Percentiles rank a stretch among this genome's conserved stretches.
Conservation (phyloP, 30 jellyfish, hydroid and myxozoan genomes). For the Pelagia noctiluca region DNA sequence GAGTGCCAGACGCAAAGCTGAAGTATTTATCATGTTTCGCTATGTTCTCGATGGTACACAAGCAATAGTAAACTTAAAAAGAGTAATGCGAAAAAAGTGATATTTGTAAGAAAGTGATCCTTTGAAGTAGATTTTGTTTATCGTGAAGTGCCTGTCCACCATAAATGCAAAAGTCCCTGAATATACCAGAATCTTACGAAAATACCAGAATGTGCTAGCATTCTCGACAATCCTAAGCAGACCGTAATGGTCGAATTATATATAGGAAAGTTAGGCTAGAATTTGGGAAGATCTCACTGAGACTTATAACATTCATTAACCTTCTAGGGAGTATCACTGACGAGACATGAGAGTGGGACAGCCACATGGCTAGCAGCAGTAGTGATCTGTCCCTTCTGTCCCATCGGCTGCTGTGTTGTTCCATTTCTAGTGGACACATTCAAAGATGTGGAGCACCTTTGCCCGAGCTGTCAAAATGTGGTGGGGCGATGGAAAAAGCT, state of each 20-base stretch:
- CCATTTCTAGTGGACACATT: conserved; percentile 64
- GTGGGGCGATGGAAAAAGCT: conserved; percentile 35
- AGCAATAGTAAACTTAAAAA: background rate
- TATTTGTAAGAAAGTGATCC: too few relatives aligned
- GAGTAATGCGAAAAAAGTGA: too few relatives aligned
- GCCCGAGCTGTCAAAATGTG: conserved; percentile 66
- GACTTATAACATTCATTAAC: background rate
- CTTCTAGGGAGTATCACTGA: conserved; percentile 42
- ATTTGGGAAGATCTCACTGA: background rate
- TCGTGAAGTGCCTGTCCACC: too few relatives aligned
- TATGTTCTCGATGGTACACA: background rate
- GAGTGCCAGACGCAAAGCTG: too few relatives aligned
- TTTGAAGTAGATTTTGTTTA: too few relatives aligned
- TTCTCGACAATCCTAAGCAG: too few relatives aligned
- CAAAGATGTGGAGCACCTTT: conserved; percentile 75
- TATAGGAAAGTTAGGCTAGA: background rate
- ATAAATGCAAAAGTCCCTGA: background rate
- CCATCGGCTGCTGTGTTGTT: conserved; percentile 74
- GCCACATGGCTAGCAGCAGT: conserved; percentile 71
- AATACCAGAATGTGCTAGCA: background rate
- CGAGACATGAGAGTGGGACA: conserved; percentile 52
- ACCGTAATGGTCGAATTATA: too few relatives aligned
- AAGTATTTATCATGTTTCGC: too few relatives aligned
- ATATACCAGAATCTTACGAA: background rate
- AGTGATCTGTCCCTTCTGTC: conserved; percentile 65